Conservation (phyloP, 1,140 invertebrate genomes). For the Bilobella aurantiaca region DNA sequence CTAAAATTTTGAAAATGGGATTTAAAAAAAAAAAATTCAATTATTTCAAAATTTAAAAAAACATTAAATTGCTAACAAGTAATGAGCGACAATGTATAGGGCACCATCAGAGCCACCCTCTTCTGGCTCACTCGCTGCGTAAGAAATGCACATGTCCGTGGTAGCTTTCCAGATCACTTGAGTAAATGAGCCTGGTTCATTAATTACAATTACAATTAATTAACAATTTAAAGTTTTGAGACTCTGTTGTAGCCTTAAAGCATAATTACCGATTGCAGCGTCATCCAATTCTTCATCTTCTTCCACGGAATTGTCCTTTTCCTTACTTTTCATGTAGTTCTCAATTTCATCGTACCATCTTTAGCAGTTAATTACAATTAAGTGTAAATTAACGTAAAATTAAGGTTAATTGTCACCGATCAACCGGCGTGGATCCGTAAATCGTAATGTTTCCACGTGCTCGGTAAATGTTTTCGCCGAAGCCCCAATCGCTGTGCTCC, state of each 20-base stretch:
- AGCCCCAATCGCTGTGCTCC: background rate
- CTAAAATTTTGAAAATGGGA: no score
- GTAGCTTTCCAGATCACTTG: constrained; percentile 19
- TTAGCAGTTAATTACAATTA: no score
- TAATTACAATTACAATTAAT: background rate
- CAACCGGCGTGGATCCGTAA: background rate
- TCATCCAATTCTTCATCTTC: background rate
- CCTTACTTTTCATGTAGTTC: no score
- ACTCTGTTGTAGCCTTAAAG: background rate
- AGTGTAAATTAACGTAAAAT: background rate
- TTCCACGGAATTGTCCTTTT: no score
- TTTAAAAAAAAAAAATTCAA: no score
- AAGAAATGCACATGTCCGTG: constrained; percentile 9
- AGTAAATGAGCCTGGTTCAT: constrained; percentile 4
- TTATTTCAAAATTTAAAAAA: no score
- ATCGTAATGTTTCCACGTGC: background rate
- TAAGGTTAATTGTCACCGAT: background rate
- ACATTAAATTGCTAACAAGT: background rate
- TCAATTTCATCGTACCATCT: constrained; percentile 11
- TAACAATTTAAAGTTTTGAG: background rate
- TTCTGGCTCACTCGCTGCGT: background rate
- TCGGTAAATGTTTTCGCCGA: constrained; percentile 3
- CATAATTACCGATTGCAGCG: no score
- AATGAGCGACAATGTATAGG: background rate
- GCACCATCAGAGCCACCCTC: background rate